Conservation (phyloP, 2,113 vertebrate species). For the Anser cygnoides region DNA sequence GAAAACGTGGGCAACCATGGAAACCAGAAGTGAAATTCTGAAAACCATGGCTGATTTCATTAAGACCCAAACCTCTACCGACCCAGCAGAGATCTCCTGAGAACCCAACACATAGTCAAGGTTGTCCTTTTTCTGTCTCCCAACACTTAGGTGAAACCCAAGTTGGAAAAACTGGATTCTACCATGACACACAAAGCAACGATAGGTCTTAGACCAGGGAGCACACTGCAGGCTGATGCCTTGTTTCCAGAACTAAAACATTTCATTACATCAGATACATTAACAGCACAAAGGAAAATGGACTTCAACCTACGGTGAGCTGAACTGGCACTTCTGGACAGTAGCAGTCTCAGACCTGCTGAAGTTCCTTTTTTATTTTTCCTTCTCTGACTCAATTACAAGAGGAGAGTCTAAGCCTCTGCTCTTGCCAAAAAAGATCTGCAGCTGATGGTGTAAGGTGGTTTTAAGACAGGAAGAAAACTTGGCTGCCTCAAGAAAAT, state of each 20-base stretch:
- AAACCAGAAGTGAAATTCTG: neutral
- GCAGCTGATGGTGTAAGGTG: neutral
- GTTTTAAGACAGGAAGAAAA: neutral
- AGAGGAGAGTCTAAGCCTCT: neutral
- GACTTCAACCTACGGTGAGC: neutral
- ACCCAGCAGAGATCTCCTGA: neutral
- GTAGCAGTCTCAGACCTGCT: neutral
- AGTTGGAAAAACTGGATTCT: neutral
- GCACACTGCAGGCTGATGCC: neutral
- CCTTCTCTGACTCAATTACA: neutral
- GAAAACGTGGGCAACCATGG: neutral
- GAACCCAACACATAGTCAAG: neutral
- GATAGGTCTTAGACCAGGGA: neutral
- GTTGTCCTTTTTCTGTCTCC: neutral
- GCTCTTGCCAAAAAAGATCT: neutral
- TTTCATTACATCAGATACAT: neutral
- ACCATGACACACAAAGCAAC: neutral
- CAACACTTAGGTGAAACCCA: neutral
- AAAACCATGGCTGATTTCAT: neutral
- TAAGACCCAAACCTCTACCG: neutral
- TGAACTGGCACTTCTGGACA: neutral
- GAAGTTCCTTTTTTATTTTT: neutral
- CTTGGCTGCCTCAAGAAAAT: neutral
- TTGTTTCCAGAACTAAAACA: neutral
- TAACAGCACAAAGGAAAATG: neutral